A percentile compares a stretch with the other conserved stretches of the same genome.
Evolutionary conservation across 1,140 invertebrate genomes (phyloP).

Genomic region (Tetramorium parvispinum): DNA sequence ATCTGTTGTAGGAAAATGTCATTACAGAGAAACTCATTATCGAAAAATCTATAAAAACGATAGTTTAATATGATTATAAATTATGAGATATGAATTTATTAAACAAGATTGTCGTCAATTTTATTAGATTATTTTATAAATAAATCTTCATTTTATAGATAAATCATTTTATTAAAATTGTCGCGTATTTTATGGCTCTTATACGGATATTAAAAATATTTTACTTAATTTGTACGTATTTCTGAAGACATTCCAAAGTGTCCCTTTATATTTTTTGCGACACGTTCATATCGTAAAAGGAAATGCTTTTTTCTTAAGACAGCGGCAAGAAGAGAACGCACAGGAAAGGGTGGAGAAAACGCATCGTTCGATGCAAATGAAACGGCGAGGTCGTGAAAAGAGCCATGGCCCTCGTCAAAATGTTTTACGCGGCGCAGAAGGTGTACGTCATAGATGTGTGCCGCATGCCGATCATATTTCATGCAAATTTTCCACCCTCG

Average conservation of each 20-base stretch:
- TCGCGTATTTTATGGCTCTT: not conserved
- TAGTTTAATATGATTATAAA: not conserved
- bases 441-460: conserved; percentile 55
- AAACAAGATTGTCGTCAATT: not conserved
- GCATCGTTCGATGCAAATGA: conserved; percentile 59
- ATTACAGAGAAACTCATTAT: not conserved
- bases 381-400: conserved; percentile 53
- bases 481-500: conserved; percentile 61
- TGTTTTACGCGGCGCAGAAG: conserved; percentile 65
- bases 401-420: conserved; percentile 63
- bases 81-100: not conserved
- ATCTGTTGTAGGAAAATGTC: not conserved
- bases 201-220: not conserved
- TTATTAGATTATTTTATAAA: not conserved
- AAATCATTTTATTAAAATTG: not conserved
- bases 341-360: not conserved
- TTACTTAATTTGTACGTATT: not conserved
- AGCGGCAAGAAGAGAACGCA: not conserved
- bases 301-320: not conserved
- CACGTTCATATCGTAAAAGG: not conserved
- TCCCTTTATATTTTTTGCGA: not conserved
- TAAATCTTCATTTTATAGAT: not conserved
- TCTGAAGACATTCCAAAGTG: not conserved
- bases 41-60: not conserved
- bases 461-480: conserved; percentile 64